Base-by-base conservation (phyloP, 2,113 vertebrate species). In the Mastomys coucha region DNA sequence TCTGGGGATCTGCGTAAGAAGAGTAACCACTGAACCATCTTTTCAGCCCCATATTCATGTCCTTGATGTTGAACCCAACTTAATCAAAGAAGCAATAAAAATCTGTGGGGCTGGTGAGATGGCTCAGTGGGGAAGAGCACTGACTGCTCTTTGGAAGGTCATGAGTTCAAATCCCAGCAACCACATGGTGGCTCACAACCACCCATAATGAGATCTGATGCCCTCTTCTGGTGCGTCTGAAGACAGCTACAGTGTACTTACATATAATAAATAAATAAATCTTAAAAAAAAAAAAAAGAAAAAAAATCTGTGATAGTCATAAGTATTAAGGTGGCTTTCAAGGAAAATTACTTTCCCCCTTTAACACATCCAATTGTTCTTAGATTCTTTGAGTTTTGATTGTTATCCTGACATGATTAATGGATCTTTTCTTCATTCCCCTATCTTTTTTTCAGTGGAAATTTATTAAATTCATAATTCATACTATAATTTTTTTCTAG, bases 381-480 rank as follows among this genome's bases (percentile, higher is more conserved):
- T 70, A 63, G 24, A 10, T 72, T 90, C 36, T 81, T 92, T 42
- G 63, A 85, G 84, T 93, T 93, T 89, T 49, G 70, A 53, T 67
- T 42, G 16, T 60, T 76, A 65, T 12, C 24, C 63, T 70, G 1
- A 73, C 49, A 56, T 45, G 53, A 88, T 90, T 60, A 76, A 63
- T 56, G 16, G 14, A 17, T 33, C 9, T 7, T 91, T 88, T 36
- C 1, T 11, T 86, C 39, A 51, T 65, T 75, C 87, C 42, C 11
- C 10, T 36, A 36, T 3, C 6, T 86, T 82, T 11, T 13, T 85
- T 56, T 76, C n/a, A 28, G 72, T 87, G 51, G 4, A 3, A 19
- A 51, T 89, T 67, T 31, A 60, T 75, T 93, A 73, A 76, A 75
- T 96, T 96, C 63, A 63, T 96, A 96, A 97, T 94, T 95, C 3